phyloP scores from a whole-genome alignment of 2,888 invertebrate genomes.

The Drepanosiphum platanoidis region DNA sequence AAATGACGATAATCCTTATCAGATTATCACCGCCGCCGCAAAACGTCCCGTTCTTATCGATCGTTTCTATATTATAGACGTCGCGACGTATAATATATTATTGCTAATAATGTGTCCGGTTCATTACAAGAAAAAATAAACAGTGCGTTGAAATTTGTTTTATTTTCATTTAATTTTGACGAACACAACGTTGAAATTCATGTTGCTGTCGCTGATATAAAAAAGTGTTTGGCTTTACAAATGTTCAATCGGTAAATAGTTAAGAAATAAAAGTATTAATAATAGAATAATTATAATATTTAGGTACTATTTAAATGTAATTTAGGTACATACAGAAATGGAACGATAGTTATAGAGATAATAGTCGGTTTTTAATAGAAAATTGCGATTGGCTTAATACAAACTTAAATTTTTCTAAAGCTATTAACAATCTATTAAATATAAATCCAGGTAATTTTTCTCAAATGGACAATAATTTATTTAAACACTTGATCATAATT shows the following conservation, averaged over 20 bases:
- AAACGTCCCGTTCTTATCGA: no score
- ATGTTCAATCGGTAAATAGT: neutral
- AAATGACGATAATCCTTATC: slow-evolving; percentile 15
- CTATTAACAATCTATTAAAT: neutral
- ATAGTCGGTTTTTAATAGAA: neutral
- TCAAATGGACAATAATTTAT: no score
- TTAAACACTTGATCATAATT: no score
- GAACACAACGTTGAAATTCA: neutral
- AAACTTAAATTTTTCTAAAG: neutral
- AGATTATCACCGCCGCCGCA: neutral
- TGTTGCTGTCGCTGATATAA: neutral
- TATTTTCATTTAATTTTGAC: neutral
- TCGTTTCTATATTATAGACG: no score
- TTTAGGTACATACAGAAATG: neutral
- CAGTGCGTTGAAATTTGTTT: neutral
- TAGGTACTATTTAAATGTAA: neutral
- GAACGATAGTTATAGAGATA: neutral
- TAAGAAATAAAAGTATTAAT: neutral
- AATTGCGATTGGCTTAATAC: neutral
- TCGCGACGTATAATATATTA: no score
- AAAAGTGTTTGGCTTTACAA: neutral
- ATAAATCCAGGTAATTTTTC: no score
- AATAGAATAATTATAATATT: neutral
- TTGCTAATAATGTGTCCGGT: neutral
- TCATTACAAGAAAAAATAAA: slow-evolving; percentile 1